phyloP scores from a whole-genome alignment of 2,797 vertebrate species.

The Uromys caudimaculatus region DNA sequence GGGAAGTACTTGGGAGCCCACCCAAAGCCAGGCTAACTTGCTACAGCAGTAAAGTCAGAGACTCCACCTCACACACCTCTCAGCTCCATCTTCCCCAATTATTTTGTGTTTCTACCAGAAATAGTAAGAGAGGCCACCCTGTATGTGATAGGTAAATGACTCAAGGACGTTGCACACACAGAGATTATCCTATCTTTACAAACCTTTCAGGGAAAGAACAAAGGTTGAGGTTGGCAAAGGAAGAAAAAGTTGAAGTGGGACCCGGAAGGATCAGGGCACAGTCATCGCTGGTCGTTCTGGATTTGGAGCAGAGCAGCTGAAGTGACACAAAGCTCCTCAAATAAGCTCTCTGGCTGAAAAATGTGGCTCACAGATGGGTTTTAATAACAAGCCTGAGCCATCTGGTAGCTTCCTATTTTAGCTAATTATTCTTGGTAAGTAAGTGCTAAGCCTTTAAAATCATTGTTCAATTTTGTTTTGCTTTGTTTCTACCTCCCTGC shows the following conservation, averaged over 20 bases:
- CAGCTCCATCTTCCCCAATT: background rate
- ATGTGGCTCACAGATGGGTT: slow-evolving; percentile 62
- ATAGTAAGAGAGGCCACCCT: slow-evolving; percentile 7
- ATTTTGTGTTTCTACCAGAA: background rate
- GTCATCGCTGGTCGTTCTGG: background rate
- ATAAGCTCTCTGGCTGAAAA: slow-evolving; percentile 39
- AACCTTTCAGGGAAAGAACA: background rate
- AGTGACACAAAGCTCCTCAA: background rate
- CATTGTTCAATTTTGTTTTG: slow-evolving; percentile 44
- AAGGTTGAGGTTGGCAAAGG: background rate
- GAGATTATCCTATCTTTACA: background rate
- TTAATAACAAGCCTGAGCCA: slow-evolving; percentile 65
- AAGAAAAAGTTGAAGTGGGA: background rate
- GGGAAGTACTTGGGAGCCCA: background rate
- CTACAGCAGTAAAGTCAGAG: background rate
- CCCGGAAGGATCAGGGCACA: background rate
- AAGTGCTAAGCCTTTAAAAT: slow-evolving; percentile 78
- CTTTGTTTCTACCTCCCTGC: slow-evolving; percentile 54
- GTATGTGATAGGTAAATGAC: background rate
- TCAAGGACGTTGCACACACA: background rate
- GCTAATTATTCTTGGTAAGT: slow-evolving; percentile 77
- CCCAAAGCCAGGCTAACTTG: background rate
- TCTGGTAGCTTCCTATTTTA: slow-evolving; percentile 75
- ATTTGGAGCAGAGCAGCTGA: background rate
- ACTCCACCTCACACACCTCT: too few species aligned